Evolutionary conservation across 2,888 invertebrate species (phyloP).

Genomic region (Carabus problematicus): DNA sequence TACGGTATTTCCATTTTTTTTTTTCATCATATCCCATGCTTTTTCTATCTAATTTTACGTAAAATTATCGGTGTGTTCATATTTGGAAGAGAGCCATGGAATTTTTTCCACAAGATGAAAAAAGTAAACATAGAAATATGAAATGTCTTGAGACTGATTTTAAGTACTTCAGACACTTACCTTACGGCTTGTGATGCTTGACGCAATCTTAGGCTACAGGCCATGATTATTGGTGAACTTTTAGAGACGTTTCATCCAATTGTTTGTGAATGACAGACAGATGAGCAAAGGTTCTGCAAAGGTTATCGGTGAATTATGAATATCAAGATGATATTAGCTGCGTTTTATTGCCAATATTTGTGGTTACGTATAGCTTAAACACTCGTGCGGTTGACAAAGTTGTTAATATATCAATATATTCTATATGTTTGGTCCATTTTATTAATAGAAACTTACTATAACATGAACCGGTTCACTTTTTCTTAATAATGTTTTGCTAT

Average conservation of each 20-base stretch:
- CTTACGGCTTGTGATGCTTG: constrained; percentile 28
- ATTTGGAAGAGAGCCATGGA: too few relatives aligned
- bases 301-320: constrained; percentile 28
- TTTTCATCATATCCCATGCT: too few relatives aligned
- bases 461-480: too few relatives aligned
- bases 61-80: too few relatives aligned
- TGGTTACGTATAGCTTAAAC: too few relatives aligned
- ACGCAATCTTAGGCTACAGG: constrained; percentile 31
- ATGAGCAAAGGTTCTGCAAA: constrained; percentile 31
- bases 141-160: background rate
- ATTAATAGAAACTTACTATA: too few relatives aligned
- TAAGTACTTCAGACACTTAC: constrained; percentile 22
- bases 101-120: background rate
- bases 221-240: constrained; percentile 25
- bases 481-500: too few relatives aligned
- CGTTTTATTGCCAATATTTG: constrained; percentile 14
- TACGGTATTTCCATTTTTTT: too few relatives aligned
- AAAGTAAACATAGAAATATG: background rate
- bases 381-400: too few relatives aligned
- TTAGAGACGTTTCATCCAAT: constrained; percentile 30
- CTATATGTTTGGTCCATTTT: too few relatives aligned
- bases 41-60: too few relatives aligned
- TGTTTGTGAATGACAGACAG: constrained; percentile 24
- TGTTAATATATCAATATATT: too few relatives aligned
- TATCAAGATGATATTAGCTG: constrained; percentile 15